These are phyloP conservation scores for Columbina picui DNA, from an alignment of 2,113 vertebrate genomes.

Conservation along the genomic window DNA sequence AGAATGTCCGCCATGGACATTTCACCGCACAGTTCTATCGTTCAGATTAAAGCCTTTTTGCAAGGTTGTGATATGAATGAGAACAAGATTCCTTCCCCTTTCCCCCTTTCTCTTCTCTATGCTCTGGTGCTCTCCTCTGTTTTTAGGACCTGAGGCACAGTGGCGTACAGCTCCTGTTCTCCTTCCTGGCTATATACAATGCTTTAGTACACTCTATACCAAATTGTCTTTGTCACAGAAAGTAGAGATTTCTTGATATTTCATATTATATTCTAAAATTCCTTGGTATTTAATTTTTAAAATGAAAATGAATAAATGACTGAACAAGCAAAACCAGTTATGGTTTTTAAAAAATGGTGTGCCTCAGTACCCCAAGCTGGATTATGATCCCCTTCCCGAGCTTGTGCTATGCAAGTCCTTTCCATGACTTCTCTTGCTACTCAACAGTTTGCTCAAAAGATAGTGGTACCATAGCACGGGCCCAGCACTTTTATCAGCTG, in stretches of 20 bases:
- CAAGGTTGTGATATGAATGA: background rate
- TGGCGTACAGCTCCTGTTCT: background rate
- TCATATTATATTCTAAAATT: background rate
- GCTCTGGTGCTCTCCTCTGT: background rate
- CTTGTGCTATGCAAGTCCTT: background rate
- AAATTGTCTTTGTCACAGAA: background rate
- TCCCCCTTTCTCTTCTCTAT: background rate
- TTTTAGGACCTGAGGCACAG: background rate
- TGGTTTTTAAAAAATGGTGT: background rate
- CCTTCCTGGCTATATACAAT: background rate
- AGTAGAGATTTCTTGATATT: background rate
- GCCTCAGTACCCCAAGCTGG: background rate
- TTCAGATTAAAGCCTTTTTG: background rate
- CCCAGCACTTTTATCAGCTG: background rate
- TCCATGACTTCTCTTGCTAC: background rate
- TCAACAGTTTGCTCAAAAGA: background rate
- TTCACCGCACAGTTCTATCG: background rate
- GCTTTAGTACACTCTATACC: background rate
- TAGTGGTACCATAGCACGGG: background rate
- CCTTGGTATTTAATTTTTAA: background rate
- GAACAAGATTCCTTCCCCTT: background rate
- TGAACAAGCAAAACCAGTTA: background rate
- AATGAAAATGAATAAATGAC: background rate
- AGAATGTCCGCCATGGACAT: background rate
- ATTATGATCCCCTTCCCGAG: background rate